Evolutionary conservation across 2,113 vertebrate species (phyloP).

Genomic region (Sinocyclocheilus maitianheensis): DNA sequence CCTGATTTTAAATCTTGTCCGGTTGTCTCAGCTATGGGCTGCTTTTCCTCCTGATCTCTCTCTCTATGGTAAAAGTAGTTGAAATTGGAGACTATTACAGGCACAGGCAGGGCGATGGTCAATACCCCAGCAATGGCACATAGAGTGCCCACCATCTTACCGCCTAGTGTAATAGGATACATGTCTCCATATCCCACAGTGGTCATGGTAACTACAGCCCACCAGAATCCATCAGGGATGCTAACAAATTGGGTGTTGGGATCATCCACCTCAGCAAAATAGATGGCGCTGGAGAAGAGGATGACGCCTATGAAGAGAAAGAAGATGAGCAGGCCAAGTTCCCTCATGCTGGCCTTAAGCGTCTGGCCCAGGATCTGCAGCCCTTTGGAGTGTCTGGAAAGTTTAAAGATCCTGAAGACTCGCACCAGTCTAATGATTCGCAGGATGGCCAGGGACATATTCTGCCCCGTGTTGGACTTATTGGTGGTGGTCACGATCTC

Average conservation of each 20-base stretch:
- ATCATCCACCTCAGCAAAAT: slow-evolving; percentile 94
- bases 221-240: slow-evolving; percentile 98
- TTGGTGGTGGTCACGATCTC: slow-evolving; percentile 84
- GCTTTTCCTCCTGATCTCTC: slow-evolving; percentile 91
- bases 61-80: slow-evolving; percentile 98
- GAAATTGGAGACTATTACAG: slow-evolving; percentile 98
- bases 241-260: slow-evolving; percentile 93
- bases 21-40: slow-evolving; percentile 70
- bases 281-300: slow-evolving; percentile 95
- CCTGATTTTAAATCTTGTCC: slow-evolving; percentile 72
- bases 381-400: slow-evolving; percentile 90
- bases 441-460: slow-evolving; percentile 94
- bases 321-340: slow-evolving; percentile 92
- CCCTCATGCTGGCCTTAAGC: slow-evolving; percentile 89
- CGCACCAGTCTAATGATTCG: slow-evolving; percentile 92
- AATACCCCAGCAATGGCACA: slow-evolving; percentile 95
- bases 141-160: slow-evolving; percentile 93
- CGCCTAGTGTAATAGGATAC: slow-evolving; percentile 89
- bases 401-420: slow-evolving; percentile 97
- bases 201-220: slow-evolving; percentile 98
- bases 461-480: slow-evolving; percentile 84
- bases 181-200: slow-evolving; percentile 98
- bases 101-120: slow-evolving; percentile 94
- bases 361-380: slow-evolving; percentile 91
- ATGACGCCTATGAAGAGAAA: slow-evolving; percentile 98